Evolutionary conservation across 2,797 vertebrate genomes (phyloP), one percentile per base, ranked within the genome.

Genomic region (Acomys russatus): DNA sequence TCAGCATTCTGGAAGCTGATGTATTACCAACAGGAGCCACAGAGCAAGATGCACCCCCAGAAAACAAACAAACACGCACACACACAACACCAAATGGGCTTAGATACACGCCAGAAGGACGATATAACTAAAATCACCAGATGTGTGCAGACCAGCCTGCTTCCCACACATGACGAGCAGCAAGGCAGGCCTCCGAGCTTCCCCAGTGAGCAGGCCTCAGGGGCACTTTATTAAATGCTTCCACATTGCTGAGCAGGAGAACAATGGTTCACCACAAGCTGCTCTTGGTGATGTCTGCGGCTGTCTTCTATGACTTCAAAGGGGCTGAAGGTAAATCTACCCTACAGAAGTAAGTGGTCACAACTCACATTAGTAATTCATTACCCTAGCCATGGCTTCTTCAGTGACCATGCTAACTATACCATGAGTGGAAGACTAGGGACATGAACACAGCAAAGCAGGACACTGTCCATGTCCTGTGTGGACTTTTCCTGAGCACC

Each of bases 401-500:
- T 78, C 20, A 80, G 64, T 14, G 49, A 64, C 11, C 44, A 59
- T 10, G 44, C 49, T 70, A 66, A 73, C 28, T 20, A 59, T 66
- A 74, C 10, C 11, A 54, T 2, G 54, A 11, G n/a, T 33, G 15
- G 51, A 77, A 82, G 56, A n/a, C 17, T 38, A 33, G 3, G 22
- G 77, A 63, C 74, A 73, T 35, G 73, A 91, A 92, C 23, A 68
- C 6, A 59, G 9, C 71, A 54, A 92, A 64, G 68, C 49, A 86
- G 49, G 49, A 77, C 66, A 83, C 20, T 76, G 56, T 59, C 68
- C 78, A 3, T 54, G 82, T 51, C 22, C 82, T 7, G 1, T 84
- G 20, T 78, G 28, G 20, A 7, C 30, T 92, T 35, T 82, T 92
- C 38, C 68, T 94, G 94, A 80, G 78, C 20, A 94, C 66, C 38